A percentile compares a stretch with the other conserved stretches of the same genome.
Conservation (phyloP, 2,797 vertebrate species). For the Megaceryle alcyon region DNA sequence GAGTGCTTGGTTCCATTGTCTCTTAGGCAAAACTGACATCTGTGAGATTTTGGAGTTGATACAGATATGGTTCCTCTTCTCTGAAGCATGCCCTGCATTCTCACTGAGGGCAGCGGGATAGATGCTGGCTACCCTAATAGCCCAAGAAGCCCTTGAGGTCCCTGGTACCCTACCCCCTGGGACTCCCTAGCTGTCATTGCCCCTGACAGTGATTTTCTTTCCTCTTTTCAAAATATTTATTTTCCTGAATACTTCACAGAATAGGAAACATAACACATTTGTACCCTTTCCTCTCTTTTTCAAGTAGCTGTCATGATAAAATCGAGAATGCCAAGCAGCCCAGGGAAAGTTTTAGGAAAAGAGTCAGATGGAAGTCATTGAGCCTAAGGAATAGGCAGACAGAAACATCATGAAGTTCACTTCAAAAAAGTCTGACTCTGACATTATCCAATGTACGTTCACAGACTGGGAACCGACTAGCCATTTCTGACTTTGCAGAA, state of each 20-base stretch:
- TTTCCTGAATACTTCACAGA: background rate
- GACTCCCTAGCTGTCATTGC: accelerated
- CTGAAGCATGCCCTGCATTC: background rate
- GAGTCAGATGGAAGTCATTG: background rate
- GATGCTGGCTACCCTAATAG: background rate
- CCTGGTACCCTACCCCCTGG: accelerated
- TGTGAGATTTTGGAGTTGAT: background rate
- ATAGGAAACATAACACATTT: background rate
- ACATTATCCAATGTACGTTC: background rate
- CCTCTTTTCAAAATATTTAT: background rate
- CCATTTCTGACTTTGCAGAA: background rate
- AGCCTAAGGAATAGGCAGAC: background rate
- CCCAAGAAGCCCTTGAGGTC: background rate
- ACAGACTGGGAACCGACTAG: background rate
- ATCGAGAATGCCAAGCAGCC: background rate
- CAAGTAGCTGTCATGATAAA: background rate
- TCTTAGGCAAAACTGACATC: background rate
- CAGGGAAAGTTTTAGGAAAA: background rate
- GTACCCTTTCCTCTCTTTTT: background rate
- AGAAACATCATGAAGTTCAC: background rate
- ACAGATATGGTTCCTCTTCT: background rate
- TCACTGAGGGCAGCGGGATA: accelerated
- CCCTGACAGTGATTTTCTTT: background rate
- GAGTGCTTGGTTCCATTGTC: background rate
- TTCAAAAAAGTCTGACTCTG: background rate